Evolutionary conservation across 2,888 invertebrate species (phyloP).

Genomic region (Pristionchus entomophagus): DNA sequence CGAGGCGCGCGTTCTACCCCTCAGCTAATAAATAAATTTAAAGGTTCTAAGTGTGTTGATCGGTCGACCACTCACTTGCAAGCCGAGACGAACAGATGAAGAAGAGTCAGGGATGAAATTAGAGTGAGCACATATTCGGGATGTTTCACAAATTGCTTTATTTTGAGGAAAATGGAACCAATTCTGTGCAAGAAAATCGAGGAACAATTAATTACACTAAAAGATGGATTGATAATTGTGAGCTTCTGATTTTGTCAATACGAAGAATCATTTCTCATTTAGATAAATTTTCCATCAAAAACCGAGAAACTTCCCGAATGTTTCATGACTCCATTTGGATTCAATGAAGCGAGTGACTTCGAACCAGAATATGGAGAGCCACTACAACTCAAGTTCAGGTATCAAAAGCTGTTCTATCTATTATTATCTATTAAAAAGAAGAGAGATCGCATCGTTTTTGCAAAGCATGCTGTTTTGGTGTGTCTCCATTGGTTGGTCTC

Average conservation of each 20-base stretch:
- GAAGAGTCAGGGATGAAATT: not conserved
- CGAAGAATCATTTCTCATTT: not conserved
- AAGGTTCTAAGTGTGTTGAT: conserved; percentile 15
- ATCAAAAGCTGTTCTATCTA: not conserved
- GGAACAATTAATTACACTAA: conserved; percentile 5
- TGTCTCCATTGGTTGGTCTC: not conserved
- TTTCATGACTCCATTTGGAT: conserved; percentile 26
- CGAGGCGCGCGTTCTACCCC: too few relatives aligned
- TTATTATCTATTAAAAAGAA: not conserved
- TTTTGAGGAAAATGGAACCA: conserved; percentile 2
- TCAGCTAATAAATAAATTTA: too few relatives aligned
- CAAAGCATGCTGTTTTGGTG: too few relatives aligned
- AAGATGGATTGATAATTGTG: conserved; percentile 8
- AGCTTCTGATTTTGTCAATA: not conserved
- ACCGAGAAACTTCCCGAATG: not conserved
- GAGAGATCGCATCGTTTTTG: too few relatives aligned
- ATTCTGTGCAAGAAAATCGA: conserved; percentile 2
- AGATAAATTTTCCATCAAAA: not conserved
- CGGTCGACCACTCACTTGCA: conserved; percentile 25
- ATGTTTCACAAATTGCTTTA: not conserved
- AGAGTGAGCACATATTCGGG: not conserved
- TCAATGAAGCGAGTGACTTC: conserved; percentile 19
- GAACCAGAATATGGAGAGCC: conserved; percentile 39
- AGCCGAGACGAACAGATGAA: not conserved
- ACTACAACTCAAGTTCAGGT: not conserved